Evolutionary conservation across 64 coral and sea anemone genomes (phyloP).

Genomic region (Platygyra sinensis): DNA sequence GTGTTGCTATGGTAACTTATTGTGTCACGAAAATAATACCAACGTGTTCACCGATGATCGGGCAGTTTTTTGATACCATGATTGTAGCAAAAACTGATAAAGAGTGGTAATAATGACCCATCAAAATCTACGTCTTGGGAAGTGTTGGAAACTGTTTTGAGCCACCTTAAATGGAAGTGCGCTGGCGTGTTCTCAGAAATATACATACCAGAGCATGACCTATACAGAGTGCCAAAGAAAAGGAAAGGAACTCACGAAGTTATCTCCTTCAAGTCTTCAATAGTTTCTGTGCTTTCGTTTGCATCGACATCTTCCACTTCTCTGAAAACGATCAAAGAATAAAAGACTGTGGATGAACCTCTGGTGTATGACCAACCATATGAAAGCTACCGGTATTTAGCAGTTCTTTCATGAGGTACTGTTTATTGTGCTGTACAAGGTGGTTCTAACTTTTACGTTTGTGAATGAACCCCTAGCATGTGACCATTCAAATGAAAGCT

Average conservation of each 20-base stretch:
- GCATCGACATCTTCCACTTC: conserved; percentile 17
- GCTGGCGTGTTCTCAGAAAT: no score
- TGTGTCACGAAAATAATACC: no score
- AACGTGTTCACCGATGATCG: no score
- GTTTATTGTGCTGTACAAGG: background rate
- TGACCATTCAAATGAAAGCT: no score
- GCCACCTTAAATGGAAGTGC: no score
- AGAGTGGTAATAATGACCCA: no score
- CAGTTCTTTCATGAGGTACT: background rate
- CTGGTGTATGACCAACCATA: background rate
- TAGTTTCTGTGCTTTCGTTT: conserved; percentile 34
- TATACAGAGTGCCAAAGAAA: no score
- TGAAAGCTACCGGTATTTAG: background rate
- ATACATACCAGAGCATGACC: background rate
- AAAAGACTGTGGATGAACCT: background rate
- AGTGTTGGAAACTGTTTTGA: no score
- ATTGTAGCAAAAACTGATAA: no score
- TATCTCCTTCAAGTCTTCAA: conserved; percentile 51
- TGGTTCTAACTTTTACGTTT: background rate
- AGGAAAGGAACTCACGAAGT: conserved; percentile 34
- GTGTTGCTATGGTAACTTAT: no score
- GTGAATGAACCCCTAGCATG: background rate
- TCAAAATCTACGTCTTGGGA: no score
- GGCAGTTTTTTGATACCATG: no score
- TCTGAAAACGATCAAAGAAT: conserved; percentile 1